These are phyloP conservation scores for Vireo altiloquus DNA, from an alignment of 2,113 vertebrate species.

Conservation along the genomic window DNA sequence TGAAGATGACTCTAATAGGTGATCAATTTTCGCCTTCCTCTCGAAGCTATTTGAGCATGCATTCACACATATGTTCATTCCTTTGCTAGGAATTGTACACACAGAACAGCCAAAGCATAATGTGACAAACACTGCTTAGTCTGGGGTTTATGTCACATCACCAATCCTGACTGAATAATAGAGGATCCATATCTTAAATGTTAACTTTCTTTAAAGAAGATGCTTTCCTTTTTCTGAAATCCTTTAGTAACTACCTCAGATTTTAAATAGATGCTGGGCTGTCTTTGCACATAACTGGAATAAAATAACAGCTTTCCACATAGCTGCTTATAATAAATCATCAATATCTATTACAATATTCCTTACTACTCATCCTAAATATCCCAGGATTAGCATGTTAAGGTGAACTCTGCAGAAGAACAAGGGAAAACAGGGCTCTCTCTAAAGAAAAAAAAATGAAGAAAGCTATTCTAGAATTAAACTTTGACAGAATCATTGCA, in stretches of 20 bases:
- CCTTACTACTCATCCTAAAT: not conserved
- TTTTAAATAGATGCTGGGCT: not conserved
- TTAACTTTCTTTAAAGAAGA: not conserved
- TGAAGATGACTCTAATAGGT: not conserved
- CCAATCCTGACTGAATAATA: not conserved
- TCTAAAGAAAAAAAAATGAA: not conserved
- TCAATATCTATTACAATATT: not conserved
- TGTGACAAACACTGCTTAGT: not conserved
- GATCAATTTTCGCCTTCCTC: not conserved
- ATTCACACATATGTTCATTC: not conserved
- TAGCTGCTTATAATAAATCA: not conserved
- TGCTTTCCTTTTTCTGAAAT: not conserved
- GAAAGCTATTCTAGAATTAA: not conserved
- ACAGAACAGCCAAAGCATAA: not conserved
- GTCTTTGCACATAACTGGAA: not conserved
- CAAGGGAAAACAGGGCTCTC: not conserved
- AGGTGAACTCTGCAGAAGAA: not conserved
- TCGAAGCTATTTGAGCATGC: not conserved
- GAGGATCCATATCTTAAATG: not conserved
- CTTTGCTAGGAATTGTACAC: not conserved
- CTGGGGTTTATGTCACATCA: not conserved
- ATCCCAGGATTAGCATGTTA: not conserved
- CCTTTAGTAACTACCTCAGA: not conserved
- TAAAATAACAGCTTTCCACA: not conserved
- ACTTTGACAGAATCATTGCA: not conserved